Evolutionary conservation across 2,888 invertebrate genomes (phyloP), one percentile per base, ranked within the genome.

Genomic region (Acronicta psi): DNA sequence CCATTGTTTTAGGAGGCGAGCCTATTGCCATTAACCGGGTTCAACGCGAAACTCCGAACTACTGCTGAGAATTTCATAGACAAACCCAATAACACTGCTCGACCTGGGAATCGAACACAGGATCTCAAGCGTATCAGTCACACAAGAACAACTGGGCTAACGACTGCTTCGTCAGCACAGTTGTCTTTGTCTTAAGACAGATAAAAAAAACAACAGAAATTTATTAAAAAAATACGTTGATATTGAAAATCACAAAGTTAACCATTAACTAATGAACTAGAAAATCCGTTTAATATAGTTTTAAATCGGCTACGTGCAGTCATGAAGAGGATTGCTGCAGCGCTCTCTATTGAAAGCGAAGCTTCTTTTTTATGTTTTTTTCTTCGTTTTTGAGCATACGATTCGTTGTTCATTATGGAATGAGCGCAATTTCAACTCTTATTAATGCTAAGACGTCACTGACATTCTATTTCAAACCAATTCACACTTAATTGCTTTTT

Each of bases 241-340:
- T 34, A 34, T 34, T 34, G n/a, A n/a, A 34, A 34, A 34, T 34
- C n/a, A 34, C 34, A 34, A 34, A 31, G 13, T 34, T n/a, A 34
- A n/a, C 34, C 34, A 34, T 34, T 36, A 14, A 29, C 14, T 36
- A 60, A 44, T 44, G 14, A 11, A 36, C 9, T 36, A 14, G 7
- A 54, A 34, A 36, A 47, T 42, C 18, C 14, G 14, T 43, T 59
- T 29, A 46, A 16, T 11, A 50, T 17, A 41, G 29, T 41, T 50
- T 41, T 17, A 40, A 40, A 18, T 16, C 29, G 14, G 25, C 16
- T 11, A 44, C 44, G 44, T 31, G 25, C 29, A 29, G 44, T 17
- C 11, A 29, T 44, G 17, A 14, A 20, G 8, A n/a, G 34, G 34
- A 34, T 34, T 34, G 34, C 34, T 34, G 6, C 34, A n/a, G 34